These are phyloP conservation scores for Coilia nasus DNA, from an alignment of 2,797 vertebrate species.

Conservation along the genomic window DNA sequence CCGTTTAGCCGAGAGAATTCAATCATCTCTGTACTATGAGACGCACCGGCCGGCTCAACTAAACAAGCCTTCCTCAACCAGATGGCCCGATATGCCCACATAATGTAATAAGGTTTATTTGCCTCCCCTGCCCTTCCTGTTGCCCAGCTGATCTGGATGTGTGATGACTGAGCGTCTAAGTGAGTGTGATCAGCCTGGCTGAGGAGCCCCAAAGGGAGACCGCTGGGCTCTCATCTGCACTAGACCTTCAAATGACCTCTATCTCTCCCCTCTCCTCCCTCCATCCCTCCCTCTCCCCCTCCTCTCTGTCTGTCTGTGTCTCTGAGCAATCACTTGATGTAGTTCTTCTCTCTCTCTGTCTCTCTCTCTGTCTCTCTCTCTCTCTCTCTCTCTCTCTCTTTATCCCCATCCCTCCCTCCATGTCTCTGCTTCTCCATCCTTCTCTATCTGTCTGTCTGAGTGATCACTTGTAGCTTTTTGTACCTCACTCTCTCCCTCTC, in stretches of 20 bases:
- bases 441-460: not conserved
- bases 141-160: slow-evolving; percentile 52
- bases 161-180: slow-evolving; percentile 39
- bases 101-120: slow-evolving; percentile 69
- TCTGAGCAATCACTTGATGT: not conserved
- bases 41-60: slow-evolving; percentile 59
- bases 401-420: not conserved
- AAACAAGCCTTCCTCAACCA: slow-evolving; percentile 65
- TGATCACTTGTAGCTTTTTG: not conserved
- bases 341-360: too few relatives aligned
- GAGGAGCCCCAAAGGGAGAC: slow-evolving; percentile 18
- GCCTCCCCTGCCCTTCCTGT: slow-evolving; percentile 47
- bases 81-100: slow-evolving; percentile 53
- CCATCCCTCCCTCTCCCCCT: not conserved
- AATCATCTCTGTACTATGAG: slow-evolving; percentile 62
- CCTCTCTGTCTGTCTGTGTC: not conserved
- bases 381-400: slow-evolving; percentile 7
- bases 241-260: slow-evolving; percentile 49
- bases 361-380: not conserved
- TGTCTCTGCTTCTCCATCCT: not conserved
- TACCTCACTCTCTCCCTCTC: not conserved
- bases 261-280: not conserved
- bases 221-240: slow-evolving; percentile 21
- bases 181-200: slow-evolving; percentile 40
- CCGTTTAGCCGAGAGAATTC: slow-evolving; percentile 54